phyloP scores from a whole-genome alignment of 2,888 invertebrate genomes.

The Cremastobaeus sp. region DNA sequence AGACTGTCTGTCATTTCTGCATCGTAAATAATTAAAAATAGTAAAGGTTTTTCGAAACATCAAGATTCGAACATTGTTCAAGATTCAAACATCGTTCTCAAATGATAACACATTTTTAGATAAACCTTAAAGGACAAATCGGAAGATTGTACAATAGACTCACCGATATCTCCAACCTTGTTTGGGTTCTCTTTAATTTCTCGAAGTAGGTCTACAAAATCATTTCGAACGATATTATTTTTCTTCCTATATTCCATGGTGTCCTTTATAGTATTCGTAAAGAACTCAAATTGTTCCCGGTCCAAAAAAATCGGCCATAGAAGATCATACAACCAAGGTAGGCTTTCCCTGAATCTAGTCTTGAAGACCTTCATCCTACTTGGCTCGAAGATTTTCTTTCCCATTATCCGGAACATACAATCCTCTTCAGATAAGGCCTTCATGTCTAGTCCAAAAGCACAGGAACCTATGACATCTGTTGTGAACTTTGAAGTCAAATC shows the following conservation, averaged over 20 bases:
- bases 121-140: too few relatives aligned
- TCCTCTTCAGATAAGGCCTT: constrained; percentile 74
- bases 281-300: constrained; percentile 68
- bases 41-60: not conserved
- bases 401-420: constrained; percentile 76
- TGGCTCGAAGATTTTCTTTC: constrained; percentile 68
- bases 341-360: constrained; percentile 62
- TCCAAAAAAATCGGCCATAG: constrained; percentile 63
- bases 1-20: constrained; percentile 61
- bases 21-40: constrained; percentile 1
- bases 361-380: constrained; percentile 55
- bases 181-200: constrained; percentile 69
- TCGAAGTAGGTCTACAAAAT: constrained; percentile 78
- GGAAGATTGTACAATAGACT: too few relatives aligned
- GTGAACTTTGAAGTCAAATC: constrained; percentile 77
- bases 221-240: constrained; percentile 75
- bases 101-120: too few relatives aligned
- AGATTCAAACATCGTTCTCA: too few relatives aligned
- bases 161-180: constrained; percentile 65
- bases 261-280: constrained; percentile 70
- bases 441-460: constrained; percentile 78
- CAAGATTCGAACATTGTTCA: too few relatives aligned
- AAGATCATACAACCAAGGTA: constrained; percentile 63
- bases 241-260: constrained; percentile 75
- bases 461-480: constrained; percentile 79